Base-by-base conservation (phyloP, 2,113 vertebrate species). In the Pavo muticus region DNA sequence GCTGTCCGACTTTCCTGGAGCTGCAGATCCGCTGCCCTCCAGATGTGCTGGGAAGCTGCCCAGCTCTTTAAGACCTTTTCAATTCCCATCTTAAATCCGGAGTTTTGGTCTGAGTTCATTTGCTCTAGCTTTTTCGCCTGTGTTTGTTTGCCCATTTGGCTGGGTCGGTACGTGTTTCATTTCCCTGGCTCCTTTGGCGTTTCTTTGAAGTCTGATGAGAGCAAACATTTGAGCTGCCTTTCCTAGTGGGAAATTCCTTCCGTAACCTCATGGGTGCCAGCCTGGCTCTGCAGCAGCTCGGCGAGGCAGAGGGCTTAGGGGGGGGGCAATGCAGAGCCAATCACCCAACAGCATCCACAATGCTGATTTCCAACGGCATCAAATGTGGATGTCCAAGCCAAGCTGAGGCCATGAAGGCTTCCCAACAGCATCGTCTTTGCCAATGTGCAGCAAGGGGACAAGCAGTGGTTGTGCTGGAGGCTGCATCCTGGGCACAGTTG, bases 151-250 rank as follows among this genome's bases (percentile, higher is more conserved):
- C 39, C 70, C 17, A 0, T 88, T 94, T 24, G 11, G 52, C 76
- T 88, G 83, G 57, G 86, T 94, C 54, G 16, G 21, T 54, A 35
- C 3, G 45, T 56, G 76, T 88, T 95, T 95, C 80, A 87, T 93
- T 96, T 96, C 80, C 80, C 73, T 52, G 73, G 76, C 44, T 94
- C 63, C 90, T 93, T 87, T 78, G 61, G 75, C 4, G 2, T 93
- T 91, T 90, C 93, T 95, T 94, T 96, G 94, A 95, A 97, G 91
- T 93, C 54, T 91, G 88, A 92, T 93, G 72, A 95, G 10, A 94
- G 61, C 25, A 78, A 95, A 82, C 69, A 81, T 45, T 67, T 76
- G 88, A 95, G 84, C 73, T 1, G 8, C 48, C 67, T 87, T 79
- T 95, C 70, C 77, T 84, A 76, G 80, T 61, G 80, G 83, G 80